A percentile compares a stretch with the other conserved stretches of the same genome.
phyloP scores from a whole-genome alignment of 2,888 invertebrate species.

The Diarsia rubi region DNA sequence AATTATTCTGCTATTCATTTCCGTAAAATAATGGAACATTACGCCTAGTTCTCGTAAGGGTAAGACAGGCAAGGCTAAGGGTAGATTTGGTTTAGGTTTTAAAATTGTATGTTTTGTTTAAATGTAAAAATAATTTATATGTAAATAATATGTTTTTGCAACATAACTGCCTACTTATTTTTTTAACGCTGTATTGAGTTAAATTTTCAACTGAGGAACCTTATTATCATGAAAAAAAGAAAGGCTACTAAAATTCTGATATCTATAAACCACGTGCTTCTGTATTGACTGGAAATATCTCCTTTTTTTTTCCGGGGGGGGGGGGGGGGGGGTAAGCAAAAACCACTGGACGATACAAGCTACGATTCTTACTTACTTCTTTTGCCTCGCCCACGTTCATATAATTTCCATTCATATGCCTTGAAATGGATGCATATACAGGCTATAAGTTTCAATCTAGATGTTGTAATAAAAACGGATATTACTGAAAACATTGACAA shows the following conservation, averaged over 20 bases:
- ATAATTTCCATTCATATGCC: neutral
- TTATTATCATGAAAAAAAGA: neutral
- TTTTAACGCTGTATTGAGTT: neutral
- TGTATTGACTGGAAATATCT: neutral
- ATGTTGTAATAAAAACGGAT: neutral
- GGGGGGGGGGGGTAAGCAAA: too few species aligned
- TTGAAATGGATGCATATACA: neutral
- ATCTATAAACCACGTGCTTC: neutral
- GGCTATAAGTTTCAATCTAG: neutral
- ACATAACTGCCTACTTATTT: neutral
- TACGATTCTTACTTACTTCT: too few species aligned
- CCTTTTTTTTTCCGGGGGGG: too few species aligned
- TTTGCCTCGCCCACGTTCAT: too few species aligned
- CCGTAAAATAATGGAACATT: neutral
- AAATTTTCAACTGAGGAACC: neutral
- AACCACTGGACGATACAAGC: too few species aligned
- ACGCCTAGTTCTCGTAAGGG: rapidly evolving
- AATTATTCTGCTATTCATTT: neutral
- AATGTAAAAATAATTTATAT: neutral
- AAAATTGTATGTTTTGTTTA: neutral
- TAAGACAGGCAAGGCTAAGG: neutral
- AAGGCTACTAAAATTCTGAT: too few species aligned
- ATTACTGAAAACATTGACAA: neutral
- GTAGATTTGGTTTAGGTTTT: neutral
- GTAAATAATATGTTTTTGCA: too few species aligned